Evolutionary conservation across 2,888 invertebrate species (phyloP).

Genomic region (Chirona hameri): DNA sequence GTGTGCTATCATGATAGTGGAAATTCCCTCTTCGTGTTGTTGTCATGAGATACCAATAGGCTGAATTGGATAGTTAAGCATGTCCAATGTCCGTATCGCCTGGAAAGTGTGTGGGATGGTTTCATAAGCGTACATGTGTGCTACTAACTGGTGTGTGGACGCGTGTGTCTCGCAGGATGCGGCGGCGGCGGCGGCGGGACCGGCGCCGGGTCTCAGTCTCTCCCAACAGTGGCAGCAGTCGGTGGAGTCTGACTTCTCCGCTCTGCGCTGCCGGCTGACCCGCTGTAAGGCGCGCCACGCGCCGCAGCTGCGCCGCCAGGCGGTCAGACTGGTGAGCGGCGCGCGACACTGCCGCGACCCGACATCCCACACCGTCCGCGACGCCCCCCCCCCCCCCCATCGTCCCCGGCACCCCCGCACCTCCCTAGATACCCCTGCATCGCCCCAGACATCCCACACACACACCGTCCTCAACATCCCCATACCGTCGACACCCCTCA

Average conservation of each 20-base stretch:
- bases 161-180: background rate
- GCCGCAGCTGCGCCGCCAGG: conserved; percentile 44
- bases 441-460: too few species aligned
- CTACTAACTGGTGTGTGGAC: too few species aligned
- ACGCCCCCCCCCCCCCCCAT: too few species aligned
- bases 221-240: background rate
- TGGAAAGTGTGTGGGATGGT: too few species aligned
- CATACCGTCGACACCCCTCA: too few species aligned
- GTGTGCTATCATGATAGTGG: too few species aligned
- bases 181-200: background rate
- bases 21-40: too few species aligned
- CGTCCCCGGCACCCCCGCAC: background rate
- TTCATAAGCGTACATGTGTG: too few species aligned
- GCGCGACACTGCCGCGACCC: background rate
- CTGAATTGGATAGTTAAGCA: too few species aligned
- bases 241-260: background rate
- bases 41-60: too few species aligned
- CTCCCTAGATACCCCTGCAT: background rate
- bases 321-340: background rate
- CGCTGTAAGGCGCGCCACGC: conserved; percentile 52
- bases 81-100: too few species aligned
- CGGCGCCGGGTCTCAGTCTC: background rate
- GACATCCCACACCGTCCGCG: background rate
- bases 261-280: background rate
- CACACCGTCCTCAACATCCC: too few species aligned